Evolutionary conservation across 1,140 invertebrate species (phyloP), one percentile per base, ranked within the genome.

Genomic region (Eriocheir sinensis): DNA sequence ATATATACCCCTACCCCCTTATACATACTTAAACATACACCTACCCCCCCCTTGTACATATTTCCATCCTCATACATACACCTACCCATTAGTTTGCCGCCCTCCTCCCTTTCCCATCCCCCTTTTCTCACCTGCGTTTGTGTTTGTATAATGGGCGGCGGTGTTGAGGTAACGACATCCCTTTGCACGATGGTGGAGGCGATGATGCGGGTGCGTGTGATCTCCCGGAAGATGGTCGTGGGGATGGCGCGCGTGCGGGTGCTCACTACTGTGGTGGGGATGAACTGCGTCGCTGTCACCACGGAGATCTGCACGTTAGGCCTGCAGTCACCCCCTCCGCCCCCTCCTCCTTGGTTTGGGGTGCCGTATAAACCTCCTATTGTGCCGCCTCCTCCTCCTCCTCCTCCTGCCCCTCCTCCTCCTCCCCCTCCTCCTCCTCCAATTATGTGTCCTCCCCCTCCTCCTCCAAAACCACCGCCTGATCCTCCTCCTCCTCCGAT

Each of bases 171-270:
- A 36, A 94, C 38, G 9, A 94, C 93, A 21, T 94, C 89, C 81
- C 89, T 94, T 30, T 44, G 30, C 2, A 91, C 89, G 30, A 94
- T 30, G 0, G 93, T 94, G 15, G 93, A 91, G 3, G 93, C 89
- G 89, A 86, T 91, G 79, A 94, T 94, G 30, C 93, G 85, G 81
- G 93, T 94, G 44, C 86, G 80, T 9, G 93, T 94, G 48, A 94
- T 94, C 79, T 94, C 41, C 79, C 81, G 34, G 89, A 94, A 94
- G 41, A 94, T 90, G 12, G 93, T 94, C 21, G 93, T 94, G 3
- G 93, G 93, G 44, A 94, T 94, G 79, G 93, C 93, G 12, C 93
- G 89, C n/a, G 93, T 94, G 27, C 93, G 44, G 44, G 93, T 94
- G 38, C 93, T 94, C 34, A 94, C 91, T n/a, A 94, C 41, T 6